Percentiles rank a stretch among this genome's conserved stretches.
Evolutionary conservation across 2,888 invertebrate species (phyloP).

Genomic region (Ellobium chinense): DNA sequence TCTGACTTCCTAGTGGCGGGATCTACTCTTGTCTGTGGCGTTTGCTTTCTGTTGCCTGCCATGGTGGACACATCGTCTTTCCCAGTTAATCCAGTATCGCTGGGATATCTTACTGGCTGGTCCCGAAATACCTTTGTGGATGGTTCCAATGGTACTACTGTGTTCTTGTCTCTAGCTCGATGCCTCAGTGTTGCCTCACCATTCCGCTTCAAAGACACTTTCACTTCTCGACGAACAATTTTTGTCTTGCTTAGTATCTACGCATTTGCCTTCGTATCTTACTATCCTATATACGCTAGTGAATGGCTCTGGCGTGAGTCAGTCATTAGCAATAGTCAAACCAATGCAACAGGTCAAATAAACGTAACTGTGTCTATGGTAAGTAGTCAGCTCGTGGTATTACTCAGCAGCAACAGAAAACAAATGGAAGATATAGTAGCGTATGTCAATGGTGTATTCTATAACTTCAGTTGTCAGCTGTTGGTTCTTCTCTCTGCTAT

Average conservation of each 20-base stretch:
- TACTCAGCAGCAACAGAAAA: slow-evolving; percentile 5
- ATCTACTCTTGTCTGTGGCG: neutral
- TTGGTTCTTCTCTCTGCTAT: neutral
- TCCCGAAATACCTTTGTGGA: neutral
- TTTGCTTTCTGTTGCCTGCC: neutral
- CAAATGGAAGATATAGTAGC: neutral
- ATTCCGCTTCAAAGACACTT: slow-evolving; percentile 11
- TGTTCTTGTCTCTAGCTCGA: neutral
- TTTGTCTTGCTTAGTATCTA: neutral
- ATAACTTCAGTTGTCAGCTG: neutral
- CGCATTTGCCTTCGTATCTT: neutral
- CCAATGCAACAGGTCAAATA: too few species aligned
- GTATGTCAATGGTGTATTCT: neutral
- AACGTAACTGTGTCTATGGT: too few species aligned
- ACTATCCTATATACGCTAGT: neutral
- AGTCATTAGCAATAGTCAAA: too few species aligned
- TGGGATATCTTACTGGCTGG: neutral
- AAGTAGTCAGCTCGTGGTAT: too few species aligned
- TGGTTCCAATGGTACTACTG: slow-evolving; percentile 7
- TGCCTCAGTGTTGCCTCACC: neutral
- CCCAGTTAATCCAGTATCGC: neutral
- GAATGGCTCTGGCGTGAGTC: neutral
- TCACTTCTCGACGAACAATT: neutral
- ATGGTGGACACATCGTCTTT: neutral
- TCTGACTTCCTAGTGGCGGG: slow-evolving; percentile 3